Conservation (phyloP, 2,888 invertebrate species). For the Pecten maximus region DNA sequence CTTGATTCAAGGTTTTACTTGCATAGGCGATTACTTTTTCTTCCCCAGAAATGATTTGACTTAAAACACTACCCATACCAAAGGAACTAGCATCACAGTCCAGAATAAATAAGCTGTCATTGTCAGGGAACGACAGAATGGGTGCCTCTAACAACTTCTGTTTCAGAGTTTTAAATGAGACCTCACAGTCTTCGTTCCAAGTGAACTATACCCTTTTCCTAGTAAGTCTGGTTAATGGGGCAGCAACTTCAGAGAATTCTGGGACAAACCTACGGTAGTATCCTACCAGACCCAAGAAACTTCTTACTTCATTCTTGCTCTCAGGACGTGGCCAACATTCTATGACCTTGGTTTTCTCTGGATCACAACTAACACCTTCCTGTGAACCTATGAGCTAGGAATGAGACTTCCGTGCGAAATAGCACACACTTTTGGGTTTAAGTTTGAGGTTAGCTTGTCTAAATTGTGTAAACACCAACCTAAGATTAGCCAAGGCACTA, state of each 20-base stretch:
- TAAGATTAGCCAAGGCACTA: constrained; percentile 6
- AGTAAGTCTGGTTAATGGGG: background rate
- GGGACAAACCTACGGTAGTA: background rate
- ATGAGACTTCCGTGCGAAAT: constrained; percentile 39
- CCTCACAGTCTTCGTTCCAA: too few species aligned
- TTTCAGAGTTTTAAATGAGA: constrained; percentile 24
- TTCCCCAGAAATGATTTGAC: too few species aligned
- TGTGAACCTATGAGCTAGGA: constrained; percentile 25
- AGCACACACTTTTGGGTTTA: constrained; percentile 36
- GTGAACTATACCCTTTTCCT: too few species aligned
- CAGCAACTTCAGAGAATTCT: background rate
- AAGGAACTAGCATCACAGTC: too few species aligned
- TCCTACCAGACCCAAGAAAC: constrained; percentile 23
- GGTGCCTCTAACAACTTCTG: background rate
- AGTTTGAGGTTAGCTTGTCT: constrained; percentile 15
- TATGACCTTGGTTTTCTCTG: constrained; percentile 27
- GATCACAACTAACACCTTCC: constrained; percentile 35
- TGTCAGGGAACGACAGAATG: background rate
- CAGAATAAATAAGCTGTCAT: constrained; percentile 37
- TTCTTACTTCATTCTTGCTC: background rate
- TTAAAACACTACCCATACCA: too few species aligned
- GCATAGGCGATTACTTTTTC: too few species aligned
- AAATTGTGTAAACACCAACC: constrained; percentile 19
- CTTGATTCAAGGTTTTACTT: too few species aligned
- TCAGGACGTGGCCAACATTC: constrained; percentile 28